Percentiles rank a stretch among this genome's conserved stretches.
Conservation (phyloP, 2,113 vertebrate genomes). For the Percopsis transmontana region DNA sequence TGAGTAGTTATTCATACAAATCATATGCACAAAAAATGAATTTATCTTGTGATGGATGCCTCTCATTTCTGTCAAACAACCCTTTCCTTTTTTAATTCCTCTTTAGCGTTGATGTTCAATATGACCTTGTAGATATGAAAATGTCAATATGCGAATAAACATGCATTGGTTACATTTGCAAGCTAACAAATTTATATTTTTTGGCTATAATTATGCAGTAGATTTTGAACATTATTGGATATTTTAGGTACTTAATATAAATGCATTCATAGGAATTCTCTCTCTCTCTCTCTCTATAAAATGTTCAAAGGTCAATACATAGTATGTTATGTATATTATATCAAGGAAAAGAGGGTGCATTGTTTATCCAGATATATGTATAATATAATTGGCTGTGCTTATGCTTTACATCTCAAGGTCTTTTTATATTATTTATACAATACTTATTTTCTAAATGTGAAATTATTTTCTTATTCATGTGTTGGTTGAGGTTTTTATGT, state of each 20-base stretch:
- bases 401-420: conserved; percentile 23
- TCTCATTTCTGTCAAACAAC: conserved; percentile 30
- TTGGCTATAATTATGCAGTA: conserved; percentile 8
- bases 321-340: conserved; percentile 16
- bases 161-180: conserved; percentile 10
- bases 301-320: conserved; percentile 31
- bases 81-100: conserved; percentile 28
- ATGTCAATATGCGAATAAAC: not conserved
- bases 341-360: not conserved
- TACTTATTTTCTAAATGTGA: conserved; percentile 11
- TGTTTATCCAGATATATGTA: conserved; percentile 18
- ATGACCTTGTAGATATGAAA: not conserved
- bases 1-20: conserved; percentile 15
- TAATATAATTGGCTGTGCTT: conserved; percentile 33
- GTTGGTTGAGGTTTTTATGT: not conserved
- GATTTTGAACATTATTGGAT: not conserved
- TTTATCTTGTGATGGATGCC: conserved; percentile 18
- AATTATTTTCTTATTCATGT: conserved; percentile 1
- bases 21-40: conserved; percentile 16
- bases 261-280: not conserved
- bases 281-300: too few relatives aligned
- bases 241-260: conserved; percentile 5
- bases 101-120: conserved; percentile 2
- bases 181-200: conserved; percentile 24
- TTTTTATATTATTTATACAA: conserved; percentile 17